Percentiles rank a stretch among this genome's conserved stretches.
These are phyloP conservation scores for Opisthocomus hoazin DNA, from an alignment of 2,113 vertebrate species.

Conservation along the genomic window DNA sequence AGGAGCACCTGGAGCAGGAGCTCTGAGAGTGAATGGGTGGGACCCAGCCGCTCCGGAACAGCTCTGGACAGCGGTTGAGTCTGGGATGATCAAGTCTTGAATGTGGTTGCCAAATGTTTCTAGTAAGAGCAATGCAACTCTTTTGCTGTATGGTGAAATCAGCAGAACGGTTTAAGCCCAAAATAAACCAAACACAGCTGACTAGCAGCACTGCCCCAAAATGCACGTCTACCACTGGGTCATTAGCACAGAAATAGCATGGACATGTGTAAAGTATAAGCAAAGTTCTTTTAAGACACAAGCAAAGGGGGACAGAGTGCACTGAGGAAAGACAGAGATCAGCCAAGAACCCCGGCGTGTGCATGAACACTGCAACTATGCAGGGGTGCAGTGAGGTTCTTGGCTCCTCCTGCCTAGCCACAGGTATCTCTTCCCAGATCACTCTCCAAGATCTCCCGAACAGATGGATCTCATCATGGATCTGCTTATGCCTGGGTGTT, in stretches of 20 bases:
- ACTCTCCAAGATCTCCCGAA: not conserved
- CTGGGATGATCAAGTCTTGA: not conserved
- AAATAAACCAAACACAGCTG: not conserved
- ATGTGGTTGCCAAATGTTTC: not conserved
- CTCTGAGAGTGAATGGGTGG: not conserved
- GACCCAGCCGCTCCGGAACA: not conserved
- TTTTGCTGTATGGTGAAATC: not conserved
- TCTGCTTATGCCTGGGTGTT: not conserved
- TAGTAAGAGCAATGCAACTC: not conserved
- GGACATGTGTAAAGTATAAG: not conserved
- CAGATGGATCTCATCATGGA: not conserved
- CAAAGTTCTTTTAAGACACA: not conserved
- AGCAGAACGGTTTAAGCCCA: not conserved
- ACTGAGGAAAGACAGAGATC: not conserved
- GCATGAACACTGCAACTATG: not conserved
- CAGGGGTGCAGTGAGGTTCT: not conserved
- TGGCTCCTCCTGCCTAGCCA: not conserved
- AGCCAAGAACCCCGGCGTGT: not conserved
- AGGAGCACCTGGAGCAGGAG: not conserved
- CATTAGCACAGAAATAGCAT: not conserved
- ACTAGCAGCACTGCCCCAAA: not conserved
- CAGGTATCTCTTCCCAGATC: not conserved
- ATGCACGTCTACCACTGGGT: accelerated
- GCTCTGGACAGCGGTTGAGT: not conserved
- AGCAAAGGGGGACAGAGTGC: not conserved